A percentile compares a stretch with the other conserved stretches of the same genome.
phyloP scores from a whole-genome alignment of 2,797 vertebrate genomes.

The Rhynchonycteris naso region DNA sequence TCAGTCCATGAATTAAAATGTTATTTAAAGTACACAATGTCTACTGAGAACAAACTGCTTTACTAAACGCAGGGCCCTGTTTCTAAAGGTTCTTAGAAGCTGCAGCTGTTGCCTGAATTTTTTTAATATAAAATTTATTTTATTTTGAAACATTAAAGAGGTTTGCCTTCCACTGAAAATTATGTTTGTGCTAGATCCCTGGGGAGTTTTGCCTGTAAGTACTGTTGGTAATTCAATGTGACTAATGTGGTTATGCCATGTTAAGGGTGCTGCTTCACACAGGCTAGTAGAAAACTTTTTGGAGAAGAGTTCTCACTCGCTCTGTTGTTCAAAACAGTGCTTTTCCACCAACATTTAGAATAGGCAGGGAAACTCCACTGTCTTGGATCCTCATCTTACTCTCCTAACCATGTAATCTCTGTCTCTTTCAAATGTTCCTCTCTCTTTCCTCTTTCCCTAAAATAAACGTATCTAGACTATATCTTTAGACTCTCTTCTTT shows the following conservation, averaged over 20 bases:
- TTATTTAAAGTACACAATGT: constrained; percentile 23
- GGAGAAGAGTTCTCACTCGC: constrained; percentile 19
- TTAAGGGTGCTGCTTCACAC: constrained; percentile 37
- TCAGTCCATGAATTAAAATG: constrained; percentile 31
- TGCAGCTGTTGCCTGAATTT: constrained; percentile 64
- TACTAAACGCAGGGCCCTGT: background rate
- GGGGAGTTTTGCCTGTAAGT: constrained; percentile 56
- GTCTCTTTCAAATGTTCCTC: background rate
- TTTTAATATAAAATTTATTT: constrained; percentile 65
- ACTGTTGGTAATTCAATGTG: constrained; percentile 66
- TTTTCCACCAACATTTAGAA: constrained; percentile 42
- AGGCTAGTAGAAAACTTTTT: constrained; percentile 42
- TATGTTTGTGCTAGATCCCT: constrained; percentile 68
- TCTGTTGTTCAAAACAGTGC: constrained; percentile 27
- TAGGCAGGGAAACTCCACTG: background rate
- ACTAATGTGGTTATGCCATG: constrained; percentile 46
- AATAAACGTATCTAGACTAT: background rate
- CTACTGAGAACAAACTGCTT: constrained; percentile 50
- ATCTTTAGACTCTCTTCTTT: constrained; percentile 18
- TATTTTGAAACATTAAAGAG: constrained; percentile 70
- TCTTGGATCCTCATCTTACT: constrained; percentile 11
- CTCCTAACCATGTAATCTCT: constrained; percentile 16
- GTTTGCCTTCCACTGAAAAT: constrained; percentile 68
- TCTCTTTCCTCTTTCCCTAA: background rate
- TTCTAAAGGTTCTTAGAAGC: constrained; percentile 54